Evolutionary conservation across 2,888 invertebrate species (phyloP).

Genomic region (Deilephila porcellus): DNA sequence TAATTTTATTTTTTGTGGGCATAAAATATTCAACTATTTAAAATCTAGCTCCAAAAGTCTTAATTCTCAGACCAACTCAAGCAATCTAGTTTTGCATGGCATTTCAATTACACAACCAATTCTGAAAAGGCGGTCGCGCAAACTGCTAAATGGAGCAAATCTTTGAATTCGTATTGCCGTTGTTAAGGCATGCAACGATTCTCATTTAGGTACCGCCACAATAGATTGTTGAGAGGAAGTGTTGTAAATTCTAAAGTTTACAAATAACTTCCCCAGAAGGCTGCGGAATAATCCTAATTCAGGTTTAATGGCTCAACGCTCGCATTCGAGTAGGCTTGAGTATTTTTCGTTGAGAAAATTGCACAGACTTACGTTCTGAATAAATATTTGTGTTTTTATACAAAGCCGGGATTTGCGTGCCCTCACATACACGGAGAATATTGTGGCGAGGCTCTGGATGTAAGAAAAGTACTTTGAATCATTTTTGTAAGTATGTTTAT

Average conservation of each 20-base stretch:
- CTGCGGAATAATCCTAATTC: slow-evolving; percentile 44
- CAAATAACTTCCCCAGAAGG: slow-evolving; percentile 38
- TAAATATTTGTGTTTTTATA: slow-evolving; percentile 48
- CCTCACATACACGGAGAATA: slow-evolving; percentile 42
- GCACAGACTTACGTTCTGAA: slow-evolving; percentile 41
- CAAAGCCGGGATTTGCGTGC: slow-evolving; percentile 46
- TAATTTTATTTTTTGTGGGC: too few relatives aligned
- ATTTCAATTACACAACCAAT: too few relatives aligned
- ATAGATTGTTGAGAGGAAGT: slow-evolving; percentile 23
- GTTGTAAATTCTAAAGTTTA: slow-evolving; percentile 35
- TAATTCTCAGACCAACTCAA: too few relatives aligned
- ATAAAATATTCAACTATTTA: too few relatives aligned
- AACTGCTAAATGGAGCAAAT: not conserved
- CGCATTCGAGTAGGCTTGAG: slow-evolving; percentile 28
- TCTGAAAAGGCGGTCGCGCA: not conserved
- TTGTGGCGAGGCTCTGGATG: slow-evolving; percentile 39
- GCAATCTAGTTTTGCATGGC: too few relatives aligned
- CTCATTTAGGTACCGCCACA: slow-evolving; percentile 12
- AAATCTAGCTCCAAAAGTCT: too few relatives aligned
- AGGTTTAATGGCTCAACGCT: slow-evolving; percentile 42
- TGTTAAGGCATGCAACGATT: not conserved
- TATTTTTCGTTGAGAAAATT: slow-evolving; percentile 35
- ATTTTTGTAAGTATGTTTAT: slow-evolving; percentile 34
- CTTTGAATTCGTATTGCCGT: not conserved
- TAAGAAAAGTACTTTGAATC: slow-evolving; percentile 38